Evolutionary conservation across 2,797 vertebrate species (phyloP).

Genomic region (Chaetophractus vellerosus): DNA sequence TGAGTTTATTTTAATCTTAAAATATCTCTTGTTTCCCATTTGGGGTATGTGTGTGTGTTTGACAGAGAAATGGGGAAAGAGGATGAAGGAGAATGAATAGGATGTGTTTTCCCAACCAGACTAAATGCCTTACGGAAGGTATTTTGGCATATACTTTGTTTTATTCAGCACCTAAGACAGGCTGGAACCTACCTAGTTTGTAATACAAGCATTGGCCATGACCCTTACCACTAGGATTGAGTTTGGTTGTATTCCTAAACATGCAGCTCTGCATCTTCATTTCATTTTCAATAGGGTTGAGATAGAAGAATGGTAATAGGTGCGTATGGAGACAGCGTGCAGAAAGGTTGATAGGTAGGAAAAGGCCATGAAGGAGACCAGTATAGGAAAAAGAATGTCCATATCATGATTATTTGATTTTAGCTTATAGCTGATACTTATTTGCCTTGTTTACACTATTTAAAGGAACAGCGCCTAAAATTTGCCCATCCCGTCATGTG

Average conservation of each 20-base stretch:
- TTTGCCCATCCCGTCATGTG: not conserved
- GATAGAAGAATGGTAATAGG: conserved; percentile 24
- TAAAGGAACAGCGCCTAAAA: conserved; percentile 31
- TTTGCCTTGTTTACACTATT: conserved; percentile 42
- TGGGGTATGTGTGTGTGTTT: not conserved
- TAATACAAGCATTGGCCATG: not conserved
- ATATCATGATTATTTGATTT: conserved; percentile 37
- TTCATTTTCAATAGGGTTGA: conserved; percentile 54
- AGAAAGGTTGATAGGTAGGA: not conserved
- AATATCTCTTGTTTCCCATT: conserved; percentile 32
- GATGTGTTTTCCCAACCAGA: not conserved
- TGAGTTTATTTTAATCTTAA: conserved; percentile 55
- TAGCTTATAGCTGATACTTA: conserved; percentile 39
- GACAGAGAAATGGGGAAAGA: not conserved
- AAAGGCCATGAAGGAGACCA: conserved; percentile 19
- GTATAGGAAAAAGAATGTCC: not conserved
- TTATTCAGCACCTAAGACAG: conserved; percentile 31
- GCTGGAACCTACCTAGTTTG: not conserved
- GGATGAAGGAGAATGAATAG: not conserved
- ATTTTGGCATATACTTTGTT: conserved; percentile 10
- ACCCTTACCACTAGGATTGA: conserved; percentile 26
- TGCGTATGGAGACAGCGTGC: not conserved
- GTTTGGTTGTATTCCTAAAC: conserved; percentile 38
- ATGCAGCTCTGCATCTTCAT: not conserved
- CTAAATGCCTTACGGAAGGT: conserved; percentile 1